phyloP scores from a whole-genome alignment of 2,797 vertebrate genomes.

The Phoeniculus purpureus region DNA sequence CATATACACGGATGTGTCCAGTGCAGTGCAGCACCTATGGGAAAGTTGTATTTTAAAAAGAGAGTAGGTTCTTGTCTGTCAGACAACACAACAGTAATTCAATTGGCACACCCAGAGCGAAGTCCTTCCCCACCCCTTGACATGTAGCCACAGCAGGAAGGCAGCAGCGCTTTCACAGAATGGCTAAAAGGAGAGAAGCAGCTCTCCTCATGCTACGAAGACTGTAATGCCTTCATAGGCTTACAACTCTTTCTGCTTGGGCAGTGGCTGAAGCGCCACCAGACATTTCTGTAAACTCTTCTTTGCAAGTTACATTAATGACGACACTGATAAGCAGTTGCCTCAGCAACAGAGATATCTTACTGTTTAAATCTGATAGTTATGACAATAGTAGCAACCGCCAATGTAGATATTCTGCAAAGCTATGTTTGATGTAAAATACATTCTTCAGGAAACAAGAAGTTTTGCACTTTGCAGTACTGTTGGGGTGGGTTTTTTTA shows the following conservation, averaged over 20 bases:
- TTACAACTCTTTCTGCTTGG: not conserved
- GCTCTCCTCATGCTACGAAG: not conserved
- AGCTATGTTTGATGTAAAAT: not conserved
- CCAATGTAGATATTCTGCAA: not conserved
- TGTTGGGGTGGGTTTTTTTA: not conserved
- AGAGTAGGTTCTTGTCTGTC: not conserved
- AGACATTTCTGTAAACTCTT: not conserved
- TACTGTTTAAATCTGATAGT: not conserved
- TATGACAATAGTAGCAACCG: not conserved
- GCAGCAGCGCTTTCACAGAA: not conserved
- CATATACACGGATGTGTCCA: conserved; percentile 89
- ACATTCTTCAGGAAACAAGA: not conserved
- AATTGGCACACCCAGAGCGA: not conserved
- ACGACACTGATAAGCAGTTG: not conserved
- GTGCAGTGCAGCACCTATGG: conserved; percentile 92
- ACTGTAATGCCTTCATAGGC: not conserved
- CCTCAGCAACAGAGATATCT: not conserved
- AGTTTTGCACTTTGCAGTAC: not conserved
- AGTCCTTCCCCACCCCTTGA: not conserved
- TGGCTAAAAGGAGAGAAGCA: not conserved
- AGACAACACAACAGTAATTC: not conserved
- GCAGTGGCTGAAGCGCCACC: not conserved
- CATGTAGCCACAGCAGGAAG: not conserved
- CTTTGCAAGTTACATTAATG: not conserved
- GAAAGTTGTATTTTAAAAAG: not conserved